Evolutionary conservation across 2,888 invertebrate species (phyloP).

Genomic region (Helleia helle): DNA sequence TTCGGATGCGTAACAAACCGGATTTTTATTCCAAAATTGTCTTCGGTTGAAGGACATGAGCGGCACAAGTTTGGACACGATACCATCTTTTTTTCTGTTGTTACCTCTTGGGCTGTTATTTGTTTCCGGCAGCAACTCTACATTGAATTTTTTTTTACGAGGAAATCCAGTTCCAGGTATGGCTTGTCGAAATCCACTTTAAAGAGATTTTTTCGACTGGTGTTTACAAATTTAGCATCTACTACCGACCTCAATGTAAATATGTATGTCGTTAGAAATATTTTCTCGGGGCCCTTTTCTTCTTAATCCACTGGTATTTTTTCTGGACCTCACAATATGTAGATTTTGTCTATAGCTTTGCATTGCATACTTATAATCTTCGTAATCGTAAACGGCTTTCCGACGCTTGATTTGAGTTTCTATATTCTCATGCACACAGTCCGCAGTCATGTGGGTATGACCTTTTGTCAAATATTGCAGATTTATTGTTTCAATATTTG

Average conservation of each 20-base stretch:
- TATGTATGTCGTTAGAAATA: conserved; percentile 15
- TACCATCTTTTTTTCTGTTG: too few relatives aligned
- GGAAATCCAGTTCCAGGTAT: too few relatives aligned
- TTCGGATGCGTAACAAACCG: too few relatives aligned
- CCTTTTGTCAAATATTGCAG: conserved; percentile 3
- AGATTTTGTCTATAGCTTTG: conserved; percentile 10
- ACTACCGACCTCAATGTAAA: conserved; percentile 15
- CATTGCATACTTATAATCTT: conserved; percentile 12
- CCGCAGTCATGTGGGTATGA: conserved; percentile 18
- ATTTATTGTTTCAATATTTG: conserved; percentile 10
- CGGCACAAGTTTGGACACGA: too few relatives aligned
- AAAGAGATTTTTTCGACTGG: neutral
- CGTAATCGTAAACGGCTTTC: conserved; percentile 10
- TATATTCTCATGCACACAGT: conserved; percentile 16
- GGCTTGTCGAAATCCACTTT: conserved; percentile 10
- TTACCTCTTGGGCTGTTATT: too few relatives aligned
- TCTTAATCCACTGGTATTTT: conserved; percentile 15
- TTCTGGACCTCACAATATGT: conserved; percentile 11
- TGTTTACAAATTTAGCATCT: conserved; percentile 14
- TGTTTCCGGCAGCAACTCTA: too few relatives aligned
- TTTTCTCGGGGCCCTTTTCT: conserved; percentile 14
- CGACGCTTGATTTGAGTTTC: conserved; percentile 10
- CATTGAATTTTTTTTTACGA: too few relatives aligned
- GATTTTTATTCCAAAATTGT: too few relatives aligned
- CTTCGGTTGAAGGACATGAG: too few relatives aligned